Conservation (phyloP, 2,888 invertebrate genomes). For the Hydrotaea cyrtoneurina region DNA sequence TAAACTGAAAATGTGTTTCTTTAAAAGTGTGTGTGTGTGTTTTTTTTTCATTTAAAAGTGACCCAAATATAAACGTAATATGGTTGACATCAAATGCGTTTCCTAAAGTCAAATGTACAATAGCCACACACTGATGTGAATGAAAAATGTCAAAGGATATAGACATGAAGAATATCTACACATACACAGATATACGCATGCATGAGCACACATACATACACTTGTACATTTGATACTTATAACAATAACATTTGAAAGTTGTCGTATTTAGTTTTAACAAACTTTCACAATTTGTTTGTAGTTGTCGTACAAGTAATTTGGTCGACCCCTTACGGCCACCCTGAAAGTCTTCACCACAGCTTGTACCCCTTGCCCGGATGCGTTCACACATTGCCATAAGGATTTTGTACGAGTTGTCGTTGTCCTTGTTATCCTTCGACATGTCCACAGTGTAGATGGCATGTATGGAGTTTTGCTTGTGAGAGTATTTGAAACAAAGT, state of each 20-base stretch:
- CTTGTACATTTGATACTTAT: not conserved
- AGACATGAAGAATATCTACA: not conserved
- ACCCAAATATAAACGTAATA: conserved; percentile 30
- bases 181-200: not conserved
- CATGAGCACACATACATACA: not conserved
- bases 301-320: not conserved
- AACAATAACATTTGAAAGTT: not conserved
- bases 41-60: conserved; percentile 26
- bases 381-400: conserved; percentile 33
- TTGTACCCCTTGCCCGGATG: not conserved
- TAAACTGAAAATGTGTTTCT: not conserved
- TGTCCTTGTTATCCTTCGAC: conserved; percentile 32
- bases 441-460: not conserved
- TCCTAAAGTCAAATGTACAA: not conserved
- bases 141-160: not conserved
- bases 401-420: conserved; percentile 18
- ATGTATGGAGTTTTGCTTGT: not conserved
- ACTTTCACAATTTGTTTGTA: conserved; percentile 17
- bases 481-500: conserved; percentile 1
- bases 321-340: not conserved
- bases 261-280: conserved; percentile 17
- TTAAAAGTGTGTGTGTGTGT: no score
- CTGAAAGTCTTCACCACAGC: not conserved
- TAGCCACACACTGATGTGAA: not conserved
- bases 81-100: conserved; percentile 21